Evolutionary conservation across 1,140 invertebrate genomes (phyloP), one percentile per base, ranked within the genome.

Genomic region (Drepana arcuata): DNA sequence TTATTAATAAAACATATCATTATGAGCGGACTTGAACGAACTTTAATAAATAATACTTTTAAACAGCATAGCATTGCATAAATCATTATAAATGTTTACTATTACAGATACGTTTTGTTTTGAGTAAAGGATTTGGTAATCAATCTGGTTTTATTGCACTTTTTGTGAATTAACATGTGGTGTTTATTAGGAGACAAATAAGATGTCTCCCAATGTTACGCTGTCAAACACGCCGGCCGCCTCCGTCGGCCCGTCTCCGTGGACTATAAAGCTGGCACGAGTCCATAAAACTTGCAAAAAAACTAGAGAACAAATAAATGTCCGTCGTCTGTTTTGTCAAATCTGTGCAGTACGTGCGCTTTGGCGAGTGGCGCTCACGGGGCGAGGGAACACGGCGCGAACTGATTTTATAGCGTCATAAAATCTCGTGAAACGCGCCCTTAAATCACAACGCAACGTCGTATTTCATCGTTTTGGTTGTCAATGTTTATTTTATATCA

Each of bases 401-500:
- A 48, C 74, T 75, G 71, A 77, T 79, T 82, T 79, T 82, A 78
- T 77, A 67, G 73, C 64, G 67, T 56, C 62, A 78, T 82, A 82
- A 82, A 79, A 79, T 79, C 73, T 71, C 67, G 61, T 73, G 73
- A 75, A 75, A 67, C 66, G 63, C 71, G 66, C 68, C 73, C 74
- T 77, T 79, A 82, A 75, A 78, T 79, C 78, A 82, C 74, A 68
- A 50, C 62, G 64, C 50, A 70, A 61, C 69, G 60, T 71, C 78
- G 70, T 82, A 82, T 78, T 82, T 79, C 78, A 82, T 79, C 72
- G 78, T 82, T 82, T 66, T 59, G 73, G 62, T 75, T 82, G 74
- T 82, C 74, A 79, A 79, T 82, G 73, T 82, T 82, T 82, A 79
- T 82, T 82, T 82, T 82, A 82, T 82, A 74, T 82, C 74, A 82